Conservation (phyloP, 2,888 invertebrate genomes). For the Litoditis marina region DNA sequence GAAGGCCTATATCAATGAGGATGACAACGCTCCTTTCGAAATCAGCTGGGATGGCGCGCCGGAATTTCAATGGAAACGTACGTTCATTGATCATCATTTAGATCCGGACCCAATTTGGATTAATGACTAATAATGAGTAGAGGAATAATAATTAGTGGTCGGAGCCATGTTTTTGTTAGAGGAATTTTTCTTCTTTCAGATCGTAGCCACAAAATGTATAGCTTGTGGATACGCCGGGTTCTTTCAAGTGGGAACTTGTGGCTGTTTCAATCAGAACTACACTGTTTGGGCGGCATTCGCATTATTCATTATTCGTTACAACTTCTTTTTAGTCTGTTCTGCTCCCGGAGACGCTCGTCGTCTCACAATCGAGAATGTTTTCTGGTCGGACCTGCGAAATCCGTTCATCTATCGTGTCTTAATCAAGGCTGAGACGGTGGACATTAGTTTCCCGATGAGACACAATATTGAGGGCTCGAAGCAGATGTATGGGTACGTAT, state of each 20-base stretch:
- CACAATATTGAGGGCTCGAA: conserved; percentile 21
- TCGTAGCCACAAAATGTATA: no score
- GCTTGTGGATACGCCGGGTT: no score
- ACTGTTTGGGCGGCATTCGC: no score
- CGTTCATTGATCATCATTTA: conserved; percentile 15
- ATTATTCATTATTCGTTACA: no score
- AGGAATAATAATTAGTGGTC: no score
- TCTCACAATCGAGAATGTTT: conserved; percentile 34
- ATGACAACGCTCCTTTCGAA: conserved; percentile 32
- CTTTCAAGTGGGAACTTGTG: no score
- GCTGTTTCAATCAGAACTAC: no score
- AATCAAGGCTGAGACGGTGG: conserved; percentile 22
- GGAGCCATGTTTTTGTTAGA: no score
- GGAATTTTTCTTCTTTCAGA: no score
- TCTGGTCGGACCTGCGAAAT: conserved; percentile 30
- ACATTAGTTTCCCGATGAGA: conserved; percentile 28
- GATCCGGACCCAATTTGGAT: not conserved
- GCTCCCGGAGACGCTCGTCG: conserved; percentile 7
- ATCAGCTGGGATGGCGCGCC: conserved; percentile 45
- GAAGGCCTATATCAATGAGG: conserved; percentile 33
- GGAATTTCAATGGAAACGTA: conserved; percentile 47
- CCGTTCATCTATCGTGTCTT: conserved; percentile 41
- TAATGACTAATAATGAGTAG: no score
- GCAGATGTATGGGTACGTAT: conserved; percentile 16
- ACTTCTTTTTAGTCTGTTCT: conserved; percentile 13